Evolutionary conservation across 2,797 vertebrate genomes (phyloP), one percentile per base, ranked within the genome.

Genomic region (Cynopterus sphinx): DNA sequence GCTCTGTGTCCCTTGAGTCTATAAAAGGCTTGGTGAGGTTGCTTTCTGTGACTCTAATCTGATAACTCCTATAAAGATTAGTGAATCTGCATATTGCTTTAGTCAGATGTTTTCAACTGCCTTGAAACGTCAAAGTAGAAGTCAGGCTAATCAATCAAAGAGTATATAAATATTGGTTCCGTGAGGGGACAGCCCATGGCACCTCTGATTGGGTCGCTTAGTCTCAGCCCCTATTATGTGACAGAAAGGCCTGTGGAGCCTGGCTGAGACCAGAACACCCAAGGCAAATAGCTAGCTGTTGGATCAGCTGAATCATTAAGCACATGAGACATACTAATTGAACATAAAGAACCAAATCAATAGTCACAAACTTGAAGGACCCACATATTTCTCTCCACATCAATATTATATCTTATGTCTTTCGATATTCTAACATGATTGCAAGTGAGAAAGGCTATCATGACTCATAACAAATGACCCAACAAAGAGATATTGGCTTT

Each of bases 401-500:
- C 83, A 65, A 7, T 63, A 31, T 33, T 67, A 39, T 26, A 36
- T 17, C 33, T 90, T 73, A 13, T 9, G 9, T 33, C 67, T 63
- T 43, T 95, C 77, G 78, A 74, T 78, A 75, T 79, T 68, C 43
- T 63, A 82, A 71, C 39, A 21, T 57, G 22, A 59, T 9, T 79
- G 63, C 46, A 2, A 63, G 43, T 49, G 65, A 74, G 2, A 61
- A 91, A 28, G 11, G 75, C 83, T 79, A 39, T 17, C 41, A 1
- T 61, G 53, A 84, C 71, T 87, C 21, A 1, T 70, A 74, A 85
- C 22, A 85, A 75, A 89, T 55, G 36, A 88, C n/a, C 24, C 59
- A 75, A 57, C 55, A 88, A 81, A 68, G 53, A 96, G 61, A 90
- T 71, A 70, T 15, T 57, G 61, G 86, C 68, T 90, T 83, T 68